Percentiles rank a stretch among this genome's conserved stretches.
Conservation (phyloP, 2,888 invertebrate genomes). For the Hypena proboscidalis region DNA sequence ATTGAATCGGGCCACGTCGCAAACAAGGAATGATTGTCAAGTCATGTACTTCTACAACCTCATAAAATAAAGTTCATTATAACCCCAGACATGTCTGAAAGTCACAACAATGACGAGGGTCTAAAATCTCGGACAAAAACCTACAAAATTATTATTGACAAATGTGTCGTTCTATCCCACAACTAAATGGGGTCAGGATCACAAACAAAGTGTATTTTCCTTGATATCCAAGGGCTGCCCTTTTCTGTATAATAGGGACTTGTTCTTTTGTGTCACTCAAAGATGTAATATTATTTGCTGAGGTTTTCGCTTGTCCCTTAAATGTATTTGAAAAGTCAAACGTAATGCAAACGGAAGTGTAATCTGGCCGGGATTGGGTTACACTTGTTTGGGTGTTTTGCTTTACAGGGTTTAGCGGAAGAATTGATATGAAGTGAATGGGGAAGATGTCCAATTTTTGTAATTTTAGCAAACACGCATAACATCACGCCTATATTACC, state of each 20-base stretch:
- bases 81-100: too few species aligned
- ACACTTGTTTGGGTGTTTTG: too few species aligned
- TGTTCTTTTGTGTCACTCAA: constrained; percentile 14
- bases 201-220: constrained; percentile 27
- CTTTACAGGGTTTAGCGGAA: too few species aligned
- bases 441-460: too few species aligned
- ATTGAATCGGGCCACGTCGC: too few species aligned
- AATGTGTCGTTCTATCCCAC: constrained; percentile 8
- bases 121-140: constrained; percentile 22
- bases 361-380: constrained; percentile 7
- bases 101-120: constrained; percentile 11
- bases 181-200: constrained; percentile 24
- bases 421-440: too few species aligned
- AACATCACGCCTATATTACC: too few species aligned
- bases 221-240: constrained; percentile 10
- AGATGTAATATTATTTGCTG: constrained; percentile 3
- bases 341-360: constrained; percentile 14
- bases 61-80: too few species aligned
- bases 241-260: constrained; percentile 11
- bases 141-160: constrained; percentile 15
- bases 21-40: too few species aligned
- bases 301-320: neutral
- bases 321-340: neutral
- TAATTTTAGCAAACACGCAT: too few species aligned
- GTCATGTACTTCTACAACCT: too few species aligned